Evolutionary conservation across 2,888 invertebrate genomes (phyloP), one percentile per base, ranked within the genome.

Genomic region (Limnephilus marmoratus): DNA sequence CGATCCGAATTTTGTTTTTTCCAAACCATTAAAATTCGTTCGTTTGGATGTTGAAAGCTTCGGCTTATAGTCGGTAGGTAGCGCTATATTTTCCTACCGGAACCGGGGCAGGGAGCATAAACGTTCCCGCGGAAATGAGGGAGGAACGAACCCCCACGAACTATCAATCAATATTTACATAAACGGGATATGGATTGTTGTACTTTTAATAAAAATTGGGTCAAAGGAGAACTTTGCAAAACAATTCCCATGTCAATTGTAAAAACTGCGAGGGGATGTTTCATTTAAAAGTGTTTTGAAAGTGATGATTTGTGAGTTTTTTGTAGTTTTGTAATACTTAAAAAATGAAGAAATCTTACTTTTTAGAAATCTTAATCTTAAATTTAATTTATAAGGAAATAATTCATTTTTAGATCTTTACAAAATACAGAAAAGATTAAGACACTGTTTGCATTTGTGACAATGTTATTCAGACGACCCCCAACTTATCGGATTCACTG

Each of bases 131-230:
- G 82, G 82, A 31, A 34, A 34, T 82, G 18, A 41, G 85, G 85
- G 85, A 37, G 34, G 41, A 41, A 85, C 85, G n/a, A 34, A 85
- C 85, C 18, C 24, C n/a, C 83, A 0, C 41, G 12, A 37, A 85
- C 85, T 85, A 85, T 85, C 37, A 85, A 37, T 85, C 85, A 85
- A 85, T 85, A 85, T 85, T 85, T 37, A 85, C 34, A 85, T 24
- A 85, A 24, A 85, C 34, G 13, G 85, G 41, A 85, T 24, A 85
- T 85, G 85, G 1, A 37, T 15, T 13, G 24, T 83, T 37, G 18
- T 18, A 37, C 18, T 37, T 83, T 53, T 3, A 68, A 68, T 68
- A n/a, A n/a, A 37, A n/a, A n/a, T n/a, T 68, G 68, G 68, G 68
- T 68, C 68, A 68, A 68, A 24, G 1, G 7, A 68, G 24, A 18